Evolutionary conservation across 2,113 vertebrate species (phyloP).

Genomic region (Phyllopteryx taeniolatus): DNA sequence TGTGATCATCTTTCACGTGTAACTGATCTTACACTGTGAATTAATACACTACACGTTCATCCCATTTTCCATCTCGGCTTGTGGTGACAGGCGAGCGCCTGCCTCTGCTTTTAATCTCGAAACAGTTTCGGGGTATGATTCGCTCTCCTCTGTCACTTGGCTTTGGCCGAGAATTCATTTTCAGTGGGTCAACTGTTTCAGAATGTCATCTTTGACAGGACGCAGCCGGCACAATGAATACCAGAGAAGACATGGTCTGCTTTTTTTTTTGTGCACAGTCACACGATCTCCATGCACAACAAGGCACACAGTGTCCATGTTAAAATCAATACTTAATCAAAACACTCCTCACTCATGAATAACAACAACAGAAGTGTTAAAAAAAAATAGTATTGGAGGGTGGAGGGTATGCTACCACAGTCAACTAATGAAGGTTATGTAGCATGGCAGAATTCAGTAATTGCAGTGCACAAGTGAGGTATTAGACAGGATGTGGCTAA

Average conservation of each 20-base stretch:
- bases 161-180: constrained; percentile 72
- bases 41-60: constrained; percentile 8
- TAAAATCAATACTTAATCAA: constrained; percentile 74
- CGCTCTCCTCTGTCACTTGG: constrained; percentile 65
- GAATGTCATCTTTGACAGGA: constrained; percentile 76
- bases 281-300: constrained; percentile 50
- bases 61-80: constrained; percentile 37
- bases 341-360: constrained; percentile 65
- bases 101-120: constrained; percentile 68
- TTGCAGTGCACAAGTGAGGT: constrained; percentile 80
- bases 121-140: constrained; percentile 75
- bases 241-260: constrained; percentile 61
- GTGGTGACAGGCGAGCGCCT: constrained; percentile 70
- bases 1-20: constrained; percentile 36
- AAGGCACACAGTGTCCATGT: constrained; percentile 46
- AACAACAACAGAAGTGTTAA: constrained; percentile 42
- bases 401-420: constrained; percentile 41
- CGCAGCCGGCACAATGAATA: constrained; percentile 73
- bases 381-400: constrained; percentile 39
- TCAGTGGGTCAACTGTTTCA: constrained; percentile 76
- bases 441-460: constrained; percentile 77
- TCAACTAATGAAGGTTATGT: constrained; percentile 77
- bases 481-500: constrained; percentile 87
- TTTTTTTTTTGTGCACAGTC: constrained; percentile 49
- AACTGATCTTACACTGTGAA: not conserved